A percentile compares a stretch with the other conserved stretches of the same genome.
Conservation (phyloP, 2,797 vertebrate genomes). For the Argyrosomus regius region DNA sequence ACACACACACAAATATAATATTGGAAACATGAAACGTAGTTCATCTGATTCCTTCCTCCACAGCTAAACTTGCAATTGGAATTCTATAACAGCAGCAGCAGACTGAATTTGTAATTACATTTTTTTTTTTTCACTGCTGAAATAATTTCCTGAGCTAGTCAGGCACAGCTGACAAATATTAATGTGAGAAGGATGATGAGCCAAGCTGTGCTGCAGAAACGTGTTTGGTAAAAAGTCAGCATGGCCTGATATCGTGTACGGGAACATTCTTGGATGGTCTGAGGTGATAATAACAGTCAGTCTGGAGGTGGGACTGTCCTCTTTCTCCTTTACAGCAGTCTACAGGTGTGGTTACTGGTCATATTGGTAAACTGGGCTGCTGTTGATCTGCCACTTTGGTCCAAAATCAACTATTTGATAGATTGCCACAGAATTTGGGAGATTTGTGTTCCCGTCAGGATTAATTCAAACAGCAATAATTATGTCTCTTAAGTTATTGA, state of each 20-base stretch:
- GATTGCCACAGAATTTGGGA: too few species aligned
- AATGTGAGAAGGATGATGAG: background rate
- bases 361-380: too few species aligned
- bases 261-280: background rate
- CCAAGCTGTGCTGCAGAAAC: background rate
- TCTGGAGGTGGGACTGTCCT: too few species aligned
- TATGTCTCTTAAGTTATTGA: too few species aligned
- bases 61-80: background rate
- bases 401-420: too few species aligned
- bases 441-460: too few species aligned
- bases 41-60: background rate
- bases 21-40: background rate
- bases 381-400: too few species aligned
- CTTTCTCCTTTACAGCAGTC: too few species aligned
- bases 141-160: conserved; percentile 14
- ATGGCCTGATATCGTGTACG: background rate
- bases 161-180: conserved; percentile 13
- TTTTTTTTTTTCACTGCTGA: background rate
- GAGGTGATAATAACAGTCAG: background rate
- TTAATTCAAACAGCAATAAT: too few species aligned
- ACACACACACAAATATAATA: background rate
- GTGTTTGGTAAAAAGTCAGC: background rate
- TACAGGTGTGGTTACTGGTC: too few species aligned
- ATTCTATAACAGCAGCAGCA: conserved; percentile 2
- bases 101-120: conserved; percentile 1